A percentile compares a stretch with the other conserved stretches of the same genome.
phyloP scores from a whole-genome alignment of 2,797 vertebrate species.

The Alectoris magna region DNA sequence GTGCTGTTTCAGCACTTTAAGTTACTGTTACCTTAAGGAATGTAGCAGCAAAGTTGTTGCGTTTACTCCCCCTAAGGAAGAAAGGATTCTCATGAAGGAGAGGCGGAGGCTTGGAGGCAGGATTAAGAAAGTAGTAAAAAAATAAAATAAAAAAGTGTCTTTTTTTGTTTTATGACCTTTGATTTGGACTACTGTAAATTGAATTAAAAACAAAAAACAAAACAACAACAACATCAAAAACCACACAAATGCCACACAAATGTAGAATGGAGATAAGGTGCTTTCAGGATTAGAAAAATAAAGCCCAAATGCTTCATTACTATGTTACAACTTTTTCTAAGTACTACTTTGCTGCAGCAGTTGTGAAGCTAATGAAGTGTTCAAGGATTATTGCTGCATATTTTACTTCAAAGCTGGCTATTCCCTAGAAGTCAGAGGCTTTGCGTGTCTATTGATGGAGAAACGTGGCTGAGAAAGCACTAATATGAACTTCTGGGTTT shows the following conservation, averaged over 20 bases:
- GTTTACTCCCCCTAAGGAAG: neutral
- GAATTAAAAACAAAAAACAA: constrained; percentile 14
- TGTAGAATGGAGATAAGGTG: constrained; percentile 49
- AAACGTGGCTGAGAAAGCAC: neutral
- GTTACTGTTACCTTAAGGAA: neutral
- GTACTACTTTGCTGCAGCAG: neutral
- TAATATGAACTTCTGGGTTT: neutral
- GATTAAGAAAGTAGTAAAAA: neutral
- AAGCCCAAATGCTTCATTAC: neutral
- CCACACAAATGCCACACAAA: neutral
- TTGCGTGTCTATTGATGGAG: neutral
- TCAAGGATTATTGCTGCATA: constrained; percentile 25
- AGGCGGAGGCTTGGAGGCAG: neutral
- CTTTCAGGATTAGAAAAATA: constrained; percentile 51
- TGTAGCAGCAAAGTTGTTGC: neutral
- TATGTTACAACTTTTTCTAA: constrained; percentile 36
- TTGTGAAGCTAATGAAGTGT: constrained; percentile 47
- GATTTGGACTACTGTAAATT: neutral
- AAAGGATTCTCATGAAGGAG: neutral
- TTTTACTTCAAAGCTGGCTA: constrained; percentile 59
- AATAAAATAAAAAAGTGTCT: neutral
- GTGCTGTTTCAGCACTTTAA: neutral
- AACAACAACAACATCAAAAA: too few relatives aligned
- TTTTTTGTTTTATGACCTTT: neutral
- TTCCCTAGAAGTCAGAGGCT: constrained; percentile 45